Conservation (phyloP, 2,888 invertebrate genomes). For the Tinea trinotella region DNA sequence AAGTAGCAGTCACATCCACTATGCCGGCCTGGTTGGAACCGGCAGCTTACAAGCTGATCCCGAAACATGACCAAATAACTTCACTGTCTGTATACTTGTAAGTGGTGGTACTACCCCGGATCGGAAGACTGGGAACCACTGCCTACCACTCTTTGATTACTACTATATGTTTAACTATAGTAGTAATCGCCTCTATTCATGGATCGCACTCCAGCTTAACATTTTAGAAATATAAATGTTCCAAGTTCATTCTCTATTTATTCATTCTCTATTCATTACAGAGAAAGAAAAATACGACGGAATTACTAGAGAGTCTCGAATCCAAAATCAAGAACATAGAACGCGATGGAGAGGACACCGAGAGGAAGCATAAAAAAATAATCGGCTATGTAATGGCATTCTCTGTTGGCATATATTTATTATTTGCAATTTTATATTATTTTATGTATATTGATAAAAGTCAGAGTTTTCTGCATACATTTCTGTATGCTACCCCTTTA, state of each 20-base stretch:
- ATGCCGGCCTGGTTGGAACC: too few species aligned
- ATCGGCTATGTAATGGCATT: slow-evolving; percentile 83
- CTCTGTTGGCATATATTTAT: slow-evolving; percentile 78
- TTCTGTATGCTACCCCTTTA: slow-evolving; percentile 84
- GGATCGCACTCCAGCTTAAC: too few species aligned
- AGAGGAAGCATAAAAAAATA: slow-evolving; percentile 84
- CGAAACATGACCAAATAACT: too few species aligned
- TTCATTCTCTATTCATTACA: slow-evolving; percentile 28
- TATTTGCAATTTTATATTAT: slow-evolving; percentile 81
- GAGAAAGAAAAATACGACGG: slow-evolving; percentile 63
- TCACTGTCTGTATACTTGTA: too few species aligned
- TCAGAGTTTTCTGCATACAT: slow-evolving; percentile 77
- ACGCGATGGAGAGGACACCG: slow-evolving; percentile 83
- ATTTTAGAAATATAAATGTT: background rate
- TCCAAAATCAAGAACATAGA: slow-evolving; percentile 86
- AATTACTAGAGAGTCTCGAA: slow-evolving; percentile 79
- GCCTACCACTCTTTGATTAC: too few species aligned
- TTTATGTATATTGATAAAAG: slow-evolving; percentile 87
- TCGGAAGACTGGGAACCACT: too few species aligned
- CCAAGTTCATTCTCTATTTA: background rate
- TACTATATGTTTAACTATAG: background rate
- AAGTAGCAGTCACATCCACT: too few species aligned
- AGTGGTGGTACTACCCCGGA: too few species aligned
- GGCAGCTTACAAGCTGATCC: too few species aligned
- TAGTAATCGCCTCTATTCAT: too few species aligned